Base-by-base conservation (phyloP, 2,797 vertebrate species). In the Cheirogaleus major region DNA sequence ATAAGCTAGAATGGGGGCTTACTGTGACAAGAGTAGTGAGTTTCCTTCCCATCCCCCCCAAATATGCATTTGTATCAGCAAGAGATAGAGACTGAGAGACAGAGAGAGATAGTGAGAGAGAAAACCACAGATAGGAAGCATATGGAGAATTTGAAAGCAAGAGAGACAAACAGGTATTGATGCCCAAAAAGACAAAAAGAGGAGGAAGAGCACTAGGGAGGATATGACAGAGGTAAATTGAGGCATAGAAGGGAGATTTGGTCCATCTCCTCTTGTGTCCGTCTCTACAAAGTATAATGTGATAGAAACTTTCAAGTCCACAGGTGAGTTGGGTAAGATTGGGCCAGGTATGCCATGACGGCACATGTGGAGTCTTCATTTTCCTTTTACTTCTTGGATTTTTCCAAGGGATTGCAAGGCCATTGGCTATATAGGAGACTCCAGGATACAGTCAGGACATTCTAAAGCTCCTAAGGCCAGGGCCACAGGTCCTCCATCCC, bases 1-100 rank as follows among this genome's bases (percentile, higher is more conserved):
- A 95, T 94, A 95, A 95, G 84, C 30, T 73, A 91, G 69, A 95
- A 91, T 14, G 65, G 55, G 86, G 23, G 30, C 43, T 95, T 45
- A 73, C 27, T 41, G 2, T 70, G 69, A 96, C 12, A 82, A 87
- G 32, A 52, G 14, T 45, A 92, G 80, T 55, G 38, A 17, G 18
- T 78, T 96, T 89, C 17, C 48, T 35, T 70, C 38, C 20, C 55
- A 27, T 65, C 52, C 10, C 2, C 10, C 35, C 35, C 15, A 63
- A 79, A 75, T 95, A 20, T 59, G 22, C 76, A 2, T 55, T 11
- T 27, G 18, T 70, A 52, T 48, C 57, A 85, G 18, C 76, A 65
- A 81, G 38, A 75, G n/a, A 78, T 13, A 84, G 50, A 92, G 65
- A 83, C 23, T 11, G 5, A n/a, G 67, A 84, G 63, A 48, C n/a